Conservation (phyloP, 1,140 invertebrate species). For the Pollicipes pollicipes region DNA sequence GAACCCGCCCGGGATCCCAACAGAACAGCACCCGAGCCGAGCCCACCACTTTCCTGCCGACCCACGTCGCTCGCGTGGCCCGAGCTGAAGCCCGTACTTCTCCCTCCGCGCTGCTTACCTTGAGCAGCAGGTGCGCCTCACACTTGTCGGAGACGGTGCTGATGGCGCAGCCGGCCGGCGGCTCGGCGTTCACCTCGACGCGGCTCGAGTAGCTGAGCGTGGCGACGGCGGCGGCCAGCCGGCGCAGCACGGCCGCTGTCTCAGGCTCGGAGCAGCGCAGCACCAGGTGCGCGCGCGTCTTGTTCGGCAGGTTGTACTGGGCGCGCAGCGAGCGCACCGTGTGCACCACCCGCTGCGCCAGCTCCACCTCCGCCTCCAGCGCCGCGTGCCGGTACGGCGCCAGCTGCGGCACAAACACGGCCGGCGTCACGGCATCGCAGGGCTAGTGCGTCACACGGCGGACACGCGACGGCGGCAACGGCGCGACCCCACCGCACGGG, state of each 20-base stretch:
- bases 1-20: too few species aligned
- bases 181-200: conserved; percentile 35
- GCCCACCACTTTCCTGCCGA: too few species aligned
- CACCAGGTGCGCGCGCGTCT: conserved; percentile 54
- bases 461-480: too few species aligned
- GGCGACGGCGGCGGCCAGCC: conserved; percentile 29
- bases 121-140: conserved; percentile 66
- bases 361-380: conserved; percentile 64
- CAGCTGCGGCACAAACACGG: too few species aligned
- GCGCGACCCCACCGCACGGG: too few species aligned
- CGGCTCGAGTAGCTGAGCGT: conserved; percentile 13
- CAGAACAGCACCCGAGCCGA: background rate
- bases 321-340: conserved; percentile 68
- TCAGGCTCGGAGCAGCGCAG: conserved; percentile 38
- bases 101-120: too few species aligned
- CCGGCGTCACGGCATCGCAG: too few species aligned
- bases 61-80: background rate
- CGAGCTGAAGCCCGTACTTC: too few species aligned
- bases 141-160: conserved; percentile 72
- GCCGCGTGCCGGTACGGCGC: conserved; percentile 34
- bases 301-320: conserved; percentile 71
- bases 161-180: conserved; percentile 60
- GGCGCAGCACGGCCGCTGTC: conserved; percentile 34
- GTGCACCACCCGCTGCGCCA: conserved; percentile 66
- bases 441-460: too few species aligned